A percentile compares a stretch with the other conserved stretches of the same genome.
phyloP scores from a whole-genome alignment of 2,888 invertebrate species.

The Oligia strigilis region DNA sequence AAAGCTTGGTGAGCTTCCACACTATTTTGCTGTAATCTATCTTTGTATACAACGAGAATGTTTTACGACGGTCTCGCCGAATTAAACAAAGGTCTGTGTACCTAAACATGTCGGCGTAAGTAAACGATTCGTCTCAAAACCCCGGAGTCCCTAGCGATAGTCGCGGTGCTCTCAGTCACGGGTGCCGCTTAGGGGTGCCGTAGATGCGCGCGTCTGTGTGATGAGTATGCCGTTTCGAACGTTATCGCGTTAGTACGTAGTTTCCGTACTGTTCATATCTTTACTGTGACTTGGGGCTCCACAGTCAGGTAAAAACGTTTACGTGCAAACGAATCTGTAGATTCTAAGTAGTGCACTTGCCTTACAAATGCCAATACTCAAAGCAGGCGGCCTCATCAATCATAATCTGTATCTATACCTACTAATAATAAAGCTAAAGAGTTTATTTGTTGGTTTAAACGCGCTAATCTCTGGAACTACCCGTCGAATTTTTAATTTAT shows the following conservation, averaged over 20 bases:
- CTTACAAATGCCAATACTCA: no score
- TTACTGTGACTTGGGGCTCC: background rate
- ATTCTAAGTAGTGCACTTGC: background rate
- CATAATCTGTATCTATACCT: background rate
- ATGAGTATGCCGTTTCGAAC: no score
- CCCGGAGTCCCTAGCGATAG: no score
- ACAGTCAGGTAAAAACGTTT: background rate
- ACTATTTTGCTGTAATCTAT: conserved; percentile 19
- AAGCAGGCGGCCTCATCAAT: background rate
- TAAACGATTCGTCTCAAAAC: background rate
- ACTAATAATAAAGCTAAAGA: no score
- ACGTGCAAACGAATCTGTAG: background rate
- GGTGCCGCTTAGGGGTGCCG: no score
- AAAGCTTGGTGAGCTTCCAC: conserved; percentile 20
- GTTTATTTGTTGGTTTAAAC: no score
- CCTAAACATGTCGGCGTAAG: background rate
- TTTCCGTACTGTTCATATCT: no score
- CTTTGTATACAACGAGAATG: background rate
- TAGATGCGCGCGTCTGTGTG: no score
- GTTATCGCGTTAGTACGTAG: no score
- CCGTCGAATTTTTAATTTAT: no score
- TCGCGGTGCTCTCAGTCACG: no score
- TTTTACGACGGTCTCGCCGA: conserved; percentile 2
- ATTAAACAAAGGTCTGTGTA: conserved; percentile 4
- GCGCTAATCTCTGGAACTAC: no score